Base-by-base conservation (phyloP, 2,888 invertebrate genomes). In the Aleiodes testaceus region DNA sequence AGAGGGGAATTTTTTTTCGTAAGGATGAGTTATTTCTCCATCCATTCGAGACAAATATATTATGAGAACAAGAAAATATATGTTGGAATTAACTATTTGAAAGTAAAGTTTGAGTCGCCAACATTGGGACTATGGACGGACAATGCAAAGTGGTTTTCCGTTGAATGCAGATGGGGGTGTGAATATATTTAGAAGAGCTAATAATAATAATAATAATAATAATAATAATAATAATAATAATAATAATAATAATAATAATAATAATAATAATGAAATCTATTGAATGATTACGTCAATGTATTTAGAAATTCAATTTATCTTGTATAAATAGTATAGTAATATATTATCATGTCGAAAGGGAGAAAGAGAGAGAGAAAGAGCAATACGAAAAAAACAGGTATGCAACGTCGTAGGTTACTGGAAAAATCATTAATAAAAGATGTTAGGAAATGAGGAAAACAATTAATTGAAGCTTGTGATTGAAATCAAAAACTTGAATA, bases 381-480 rank as follows among this genome's bases (percentile, higher is more conserved):
- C n/a, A n/a, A n/a, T n/a, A n/a, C n/a, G n/a, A 7, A 36, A 36
- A 36, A 36, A 36, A 36, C 36, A 36, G 36, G 26, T 52, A 14
- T 52, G 52, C 52, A 52, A 20, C 36, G 36, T 55, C 18, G 44
- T 42, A 18, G 18, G 12, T 5, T 6, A 61, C 7, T 53, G 12
- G 7, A 16, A n/a, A 53, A 53, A n/a, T 5, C 12, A 52, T 20
- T 20, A n/a, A 53, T 26, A 53, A 20, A 20, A 12, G n/a, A 12
- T 52, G 2, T 12, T n/a, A 22, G 22, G 20, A 53, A n/a, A 26
- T 6, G 18, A 20, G 22, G n/a, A 63, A 49, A 42, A 63, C 50
- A 52, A 66, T 45, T 50, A 69, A 69, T 69, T 69, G 36, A 74
- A 75, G 72, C 75, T 76, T 75, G 76, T 75, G 74, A 77, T 75